These are phyloP conservation scores for Datnioides undecimradiatus DNA, from an alignment of 2,113 vertebrate genomes.

Conservation along the genomic window DNA sequence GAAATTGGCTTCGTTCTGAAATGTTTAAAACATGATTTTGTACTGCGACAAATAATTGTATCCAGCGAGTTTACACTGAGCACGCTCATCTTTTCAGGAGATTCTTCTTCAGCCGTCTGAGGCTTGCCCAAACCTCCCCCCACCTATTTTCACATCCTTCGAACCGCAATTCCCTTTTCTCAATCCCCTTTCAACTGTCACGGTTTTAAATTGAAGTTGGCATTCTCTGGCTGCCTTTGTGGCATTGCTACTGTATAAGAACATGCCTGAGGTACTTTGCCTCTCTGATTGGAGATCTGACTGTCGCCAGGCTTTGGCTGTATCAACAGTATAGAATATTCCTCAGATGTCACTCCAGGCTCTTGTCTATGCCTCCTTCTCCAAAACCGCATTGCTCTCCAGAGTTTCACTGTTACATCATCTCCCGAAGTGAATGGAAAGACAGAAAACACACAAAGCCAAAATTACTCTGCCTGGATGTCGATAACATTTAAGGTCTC, in stretches of 20 bases:
- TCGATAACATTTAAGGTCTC: conserved; percentile 51
- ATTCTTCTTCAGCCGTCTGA: conserved; percentile 21
- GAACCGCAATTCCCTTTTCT: conserved; percentile 47
- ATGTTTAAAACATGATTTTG: conserved; percentile 8
- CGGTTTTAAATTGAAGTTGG: conserved; percentile 62
- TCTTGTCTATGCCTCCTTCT: conserved; percentile 44
- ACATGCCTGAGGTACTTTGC: conserved; percentile 61
- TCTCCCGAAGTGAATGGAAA: conserved; percentile 53
- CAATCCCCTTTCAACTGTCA: conserved; percentile 60
- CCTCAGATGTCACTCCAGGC: conserved; percentile 68
- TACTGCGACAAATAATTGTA: conserved; percentile 6
- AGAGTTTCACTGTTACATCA: conserved; percentile 62
- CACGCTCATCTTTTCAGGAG: conserved; percentile 15
- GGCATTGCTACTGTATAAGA: conserved; percentile 57
- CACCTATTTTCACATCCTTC: conserved; percentile 49
- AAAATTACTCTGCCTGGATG: conserved; percentile 58
- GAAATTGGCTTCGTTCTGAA: conserved; percentile 4
- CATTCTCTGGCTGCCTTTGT: conserved; percentile 60
- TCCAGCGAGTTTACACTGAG: conserved; percentile 14
- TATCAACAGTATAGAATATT: conserved; percentile 63
- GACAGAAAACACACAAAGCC: conserved; percentile 42
- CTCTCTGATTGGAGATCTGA: conserved; percentile 69
- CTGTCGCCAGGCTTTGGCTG: conserved; percentile 46
- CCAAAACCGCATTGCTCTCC: conserved; percentile 48
- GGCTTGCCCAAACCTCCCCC: conserved; percentile 24